phyloP scores from a whole-genome alignment of 2,888 invertebrate species.

The Noctua janthina region DNA sequence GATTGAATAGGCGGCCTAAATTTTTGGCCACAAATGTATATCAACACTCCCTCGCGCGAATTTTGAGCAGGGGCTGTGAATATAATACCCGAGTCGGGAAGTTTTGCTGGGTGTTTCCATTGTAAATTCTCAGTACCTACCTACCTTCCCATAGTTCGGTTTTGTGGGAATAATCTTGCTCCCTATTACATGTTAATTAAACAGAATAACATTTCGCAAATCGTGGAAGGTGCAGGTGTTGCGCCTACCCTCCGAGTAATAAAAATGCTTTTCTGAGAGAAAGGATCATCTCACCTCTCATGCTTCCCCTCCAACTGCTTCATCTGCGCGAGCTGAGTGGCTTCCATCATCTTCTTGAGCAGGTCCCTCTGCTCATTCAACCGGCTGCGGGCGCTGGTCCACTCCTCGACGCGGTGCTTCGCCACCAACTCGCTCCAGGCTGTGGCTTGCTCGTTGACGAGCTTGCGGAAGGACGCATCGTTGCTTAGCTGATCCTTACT shows the following conservation, averaged over 20 bases:
- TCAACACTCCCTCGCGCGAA: not conserved
- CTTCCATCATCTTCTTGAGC: conserved; percentile 94
- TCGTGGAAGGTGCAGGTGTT: not conserved
- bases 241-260: not conserved
- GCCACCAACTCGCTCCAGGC: conserved; percentile 98
- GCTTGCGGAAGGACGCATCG: conserved; percentile 94
- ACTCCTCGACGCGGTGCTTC: conserved; percentile 95
- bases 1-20: too few species aligned
- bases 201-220: not conserved
- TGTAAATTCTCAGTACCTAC: not conserved
- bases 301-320: conserved; percentile 97
- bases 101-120: not conserved
- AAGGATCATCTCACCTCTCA: conserved; percentile 91
- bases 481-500: conserved; percentile 95
- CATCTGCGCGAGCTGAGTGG: conserved; percentile 95
- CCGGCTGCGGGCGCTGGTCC: conserved; percentile 95
- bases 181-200: not conserved
- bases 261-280: not conserved
- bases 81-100: not conserved
- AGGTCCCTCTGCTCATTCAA: conserved; percentile 95
- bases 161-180: not conserved
- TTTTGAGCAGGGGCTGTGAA: not conserved
- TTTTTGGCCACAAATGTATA: too few species aligned
- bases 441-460: conserved; percentile 97
- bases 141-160: not conserved